Evolutionary conservation across 2,888 invertebrate species (phyloP).

Genomic region (Dicyrtomina minuta): DNA sequence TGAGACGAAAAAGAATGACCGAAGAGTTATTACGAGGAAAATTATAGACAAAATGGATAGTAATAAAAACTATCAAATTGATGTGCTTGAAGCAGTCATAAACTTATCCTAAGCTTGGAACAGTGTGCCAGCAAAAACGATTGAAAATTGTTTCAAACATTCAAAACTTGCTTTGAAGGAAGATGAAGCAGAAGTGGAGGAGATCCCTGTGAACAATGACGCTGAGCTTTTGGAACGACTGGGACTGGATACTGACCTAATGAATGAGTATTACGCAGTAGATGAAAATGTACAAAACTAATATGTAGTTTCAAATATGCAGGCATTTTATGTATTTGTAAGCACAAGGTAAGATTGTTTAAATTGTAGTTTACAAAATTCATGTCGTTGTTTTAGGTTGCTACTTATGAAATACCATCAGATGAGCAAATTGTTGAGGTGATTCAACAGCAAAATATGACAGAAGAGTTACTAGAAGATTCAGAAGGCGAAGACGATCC

Average conservation of each 20-base stretch:
- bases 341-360: no score
- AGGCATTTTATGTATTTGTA: neutral
- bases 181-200: no score
- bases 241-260: neutral
- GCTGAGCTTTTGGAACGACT: no score
- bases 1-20: slow-evolving; percentile 6
- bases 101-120: neutral
- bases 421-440: neutral
- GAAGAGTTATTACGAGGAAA: neutral
- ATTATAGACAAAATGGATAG: neutral
- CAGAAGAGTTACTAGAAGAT: neutral
- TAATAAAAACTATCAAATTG: neutral
- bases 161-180: no score
- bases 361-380: neutral
- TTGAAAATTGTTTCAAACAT: slow-evolving; percentile 3
- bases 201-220: no score
- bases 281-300: neutral
- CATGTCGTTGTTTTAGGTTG: neutral
- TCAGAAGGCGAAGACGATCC: neutral
- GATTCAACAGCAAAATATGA: neutral
- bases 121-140: neutral
- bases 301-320: no score
- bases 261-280: neutral
- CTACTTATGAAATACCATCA: neutral
- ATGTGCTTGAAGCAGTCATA: neutral